Evolutionary conservation across 2,888 invertebrate genomes (phyloP).

Genomic region (Parapristionchus giblindavisi): DNA sequence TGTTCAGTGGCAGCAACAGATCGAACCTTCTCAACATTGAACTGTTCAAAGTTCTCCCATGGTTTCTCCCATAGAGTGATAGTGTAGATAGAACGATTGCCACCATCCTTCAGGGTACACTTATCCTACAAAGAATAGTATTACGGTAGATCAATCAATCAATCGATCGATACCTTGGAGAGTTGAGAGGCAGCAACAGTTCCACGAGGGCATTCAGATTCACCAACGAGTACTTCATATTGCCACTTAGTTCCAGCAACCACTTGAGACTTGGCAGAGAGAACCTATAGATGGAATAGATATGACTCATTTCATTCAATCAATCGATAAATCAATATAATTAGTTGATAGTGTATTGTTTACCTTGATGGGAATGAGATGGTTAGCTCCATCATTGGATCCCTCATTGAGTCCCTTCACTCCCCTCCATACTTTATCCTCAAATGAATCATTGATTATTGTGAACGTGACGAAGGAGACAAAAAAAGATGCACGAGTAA

Average conservation of each 20-base stretch:
- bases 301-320: too few relatives aligned
- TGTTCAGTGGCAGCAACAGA: slow-evolving; percentile 49
- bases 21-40: slow-evolving; percentile 54
- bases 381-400: slow-evolving; percentile 34
- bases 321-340: neutral
- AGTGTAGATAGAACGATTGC: slow-evolving; percentile 51
- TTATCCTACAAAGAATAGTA: slow-evolving; percentile 38
- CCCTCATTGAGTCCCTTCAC: slow-evolving; percentile 37
- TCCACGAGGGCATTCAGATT: slow-evolving; percentile 46
- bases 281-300: slow-evolving; percentile 45
- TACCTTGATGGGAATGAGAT: slow-evolving; percentile 39
- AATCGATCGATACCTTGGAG: slow-evolving; percentile 14
- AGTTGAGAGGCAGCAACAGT: slow-evolving; percentile 23
- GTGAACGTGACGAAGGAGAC: too few relatives aligned
- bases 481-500: too few relatives aligned
- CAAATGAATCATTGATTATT: slow-evolving; percentile 2
- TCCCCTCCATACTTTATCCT: slow-evolving; percentile 37
- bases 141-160: neutral
- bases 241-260: slow-evolving; percentile 54
- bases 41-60: slow-evolving; percentile 62
- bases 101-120: slow-evolving; percentile 50
- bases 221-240: slow-evolving; percentile 54
- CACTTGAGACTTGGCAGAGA: slow-evolving; percentile 55
- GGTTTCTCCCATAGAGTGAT: slow-evolving; percentile 58
- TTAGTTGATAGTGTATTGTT: neutral